phyloP scores from a whole-genome alignment of 2,797 vertebrate species.

The Leucoraja ocellata region DNA sequence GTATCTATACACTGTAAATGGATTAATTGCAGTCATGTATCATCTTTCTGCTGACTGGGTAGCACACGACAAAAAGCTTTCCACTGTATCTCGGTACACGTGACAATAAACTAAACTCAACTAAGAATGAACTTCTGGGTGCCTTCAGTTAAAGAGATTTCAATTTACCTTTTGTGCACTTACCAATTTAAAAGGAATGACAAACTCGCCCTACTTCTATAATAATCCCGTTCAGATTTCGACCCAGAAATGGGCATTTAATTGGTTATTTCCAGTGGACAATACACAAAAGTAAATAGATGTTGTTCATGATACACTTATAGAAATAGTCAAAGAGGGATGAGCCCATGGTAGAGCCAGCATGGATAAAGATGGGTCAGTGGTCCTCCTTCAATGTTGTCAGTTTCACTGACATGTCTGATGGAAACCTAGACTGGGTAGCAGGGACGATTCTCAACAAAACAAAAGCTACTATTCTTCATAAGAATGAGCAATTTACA shows the following conservation, averaged over 20 bases:
- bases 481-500: neutral
- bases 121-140: neutral
- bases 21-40: too few relatives aligned
- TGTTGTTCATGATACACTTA: neutral
- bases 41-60: too few relatives aligned
- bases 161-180: neutral
- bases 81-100: too few relatives aligned
- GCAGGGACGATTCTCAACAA: neutral
- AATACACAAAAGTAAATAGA: neutral
- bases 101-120: too few relatives aligned
- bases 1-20: too few relatives aligned
- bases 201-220: neutral
- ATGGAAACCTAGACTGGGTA: neutral
- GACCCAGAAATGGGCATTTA: neutral
- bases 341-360: too few relatives aligned
- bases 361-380: neutral
- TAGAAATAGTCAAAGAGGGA: neutral
- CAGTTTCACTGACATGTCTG: neutral
- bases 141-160: neutral
- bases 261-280: neutral
- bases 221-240: neutral
- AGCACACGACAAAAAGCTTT: too few relatives aligned
- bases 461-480: neutral
- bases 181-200: neutral
- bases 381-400: neutral